Base-by-base conservation (phyloP, 2,888 invertebrate species). In the Escarpia spicata region DNA sequence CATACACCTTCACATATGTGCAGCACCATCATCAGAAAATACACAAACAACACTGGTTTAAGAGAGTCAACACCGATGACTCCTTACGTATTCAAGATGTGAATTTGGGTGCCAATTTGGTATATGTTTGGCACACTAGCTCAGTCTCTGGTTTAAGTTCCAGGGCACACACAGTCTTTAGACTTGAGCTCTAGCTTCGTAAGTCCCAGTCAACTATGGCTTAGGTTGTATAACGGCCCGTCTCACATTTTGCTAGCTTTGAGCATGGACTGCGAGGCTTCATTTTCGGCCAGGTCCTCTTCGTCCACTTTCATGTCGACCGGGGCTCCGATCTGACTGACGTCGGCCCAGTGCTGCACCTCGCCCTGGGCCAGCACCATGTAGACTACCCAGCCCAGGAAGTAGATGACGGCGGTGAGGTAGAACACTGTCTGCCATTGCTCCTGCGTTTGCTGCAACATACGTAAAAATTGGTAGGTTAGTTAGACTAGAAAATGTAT, bases 391-490 rank as follows among this genome's bases (percentile, higher is more conserved):
- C 96, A 96, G 31, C 97, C 97, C 91, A 95, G 93, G 26, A 96
- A 93, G 93, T 97, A 96, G 9, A 97, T 95, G 9, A 97, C 97
- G 94, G 98, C 98, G 0, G 98, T 98, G 95, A 98, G 98, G 96
- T 98, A 98, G 96, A 99, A 98, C 6, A 99, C 98, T 58, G 97
- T 97, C 93, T 98, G 97, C 99, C 99, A 99, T 96, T 98, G 98
- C 31, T 97, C 97, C 43, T 97, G 97, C 3, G 97, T 97, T 98
- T 98, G 97, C 91, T 96, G 97, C 43, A 75, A 75, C 26, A 75
- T 26, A 75, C n/a, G n/a, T 19, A 19, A 75, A n/a, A 26, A 52
- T 52, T 75, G 75, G 6, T 1, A 6, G 26, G 75, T 75, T 19
- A 75, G n/a, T 75, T 15, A 75, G 75, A 75, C 26, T 9, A 12